Percentiles rank a stretch among this genome's conserved stretches.
Conservation (phyloP, 2,888 invertebrate genomes). For the Erannis defoliaria region DNA sequence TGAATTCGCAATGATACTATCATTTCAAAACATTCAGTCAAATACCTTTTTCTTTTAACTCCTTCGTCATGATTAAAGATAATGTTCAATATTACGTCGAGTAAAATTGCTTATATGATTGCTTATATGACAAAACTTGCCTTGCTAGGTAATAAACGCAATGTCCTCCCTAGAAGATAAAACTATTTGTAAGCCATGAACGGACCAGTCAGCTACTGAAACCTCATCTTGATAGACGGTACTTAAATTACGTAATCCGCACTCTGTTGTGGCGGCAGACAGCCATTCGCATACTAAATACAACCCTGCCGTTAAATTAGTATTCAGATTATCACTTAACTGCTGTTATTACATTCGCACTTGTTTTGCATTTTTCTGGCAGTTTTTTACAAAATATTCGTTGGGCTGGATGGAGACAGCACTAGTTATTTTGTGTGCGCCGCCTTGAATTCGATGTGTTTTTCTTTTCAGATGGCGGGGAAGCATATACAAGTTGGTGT, state of each 20-base stretch:
- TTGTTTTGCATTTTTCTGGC: conserved; percentile 20
- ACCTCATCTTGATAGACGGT: conserved; percentile 28
- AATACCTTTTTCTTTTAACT: no score
- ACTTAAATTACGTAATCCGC: conserved; percentile 55
- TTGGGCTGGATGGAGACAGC: conserved; percentile 24
- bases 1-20: no score
- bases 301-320: conserved; percentile 49
- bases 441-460: conserved; percentile 31
- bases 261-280: conserved; percentile 53
- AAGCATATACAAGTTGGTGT: conserved; percentile 97
- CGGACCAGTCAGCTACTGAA: conserved; percentile 30
- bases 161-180: conserved; percentile 32
- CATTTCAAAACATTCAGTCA: no score
- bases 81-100: no score
- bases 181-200: conserved; percentile 38
- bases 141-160: conserved; percentile 21
- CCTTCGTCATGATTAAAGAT: no score
- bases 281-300: conserved; percentile 56
- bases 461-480: conserved; percentile 94
- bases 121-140: neutral
- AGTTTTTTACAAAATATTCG: conserved; percentile 25
- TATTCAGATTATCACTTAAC: conserved; percentile 44
- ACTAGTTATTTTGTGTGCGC: conserved; percentile 22
- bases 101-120: no score
- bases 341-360: conserved; percentile 10